These are phyloP conservation scores for Eurois occulta DNA, from an alignment of 2,888 invertebrate genomes.

Conservation along the genomic window DNA sequence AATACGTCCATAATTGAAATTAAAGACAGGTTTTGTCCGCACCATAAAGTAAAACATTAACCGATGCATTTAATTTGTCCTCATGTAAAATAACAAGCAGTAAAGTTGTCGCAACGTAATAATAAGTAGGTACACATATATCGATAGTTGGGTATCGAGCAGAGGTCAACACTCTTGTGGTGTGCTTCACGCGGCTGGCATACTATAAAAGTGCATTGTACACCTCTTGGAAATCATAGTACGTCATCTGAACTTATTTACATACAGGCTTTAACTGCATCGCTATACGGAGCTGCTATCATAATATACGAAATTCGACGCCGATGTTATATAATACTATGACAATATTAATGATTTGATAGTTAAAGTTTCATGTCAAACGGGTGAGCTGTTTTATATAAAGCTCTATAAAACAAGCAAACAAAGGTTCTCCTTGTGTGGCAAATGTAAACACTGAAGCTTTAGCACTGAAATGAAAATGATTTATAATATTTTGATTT, in stretches of 20 bases:
- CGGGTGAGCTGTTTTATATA: conserved; percentile 27
- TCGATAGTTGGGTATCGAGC: conserved; percentile 50
- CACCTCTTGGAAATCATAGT: conserved; percentile 83
- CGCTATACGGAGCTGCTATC: conserved; percentile 47
- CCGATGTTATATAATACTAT: conserved; percentile 8
- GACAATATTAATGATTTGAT: conserved; percentile 18
- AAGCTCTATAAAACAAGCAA: conserved; percentile 34
- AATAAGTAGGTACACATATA: conserved; percentile 20
- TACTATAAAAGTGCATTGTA: conserved; percentile 88
- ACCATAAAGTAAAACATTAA: conserved; percentile 23
- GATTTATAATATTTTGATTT: conserved; percentile 47
- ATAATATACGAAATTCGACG: conserved; percentile 30
- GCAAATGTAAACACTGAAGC: conserved; percentile 33
- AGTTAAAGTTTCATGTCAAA: conserved; percentile 25
- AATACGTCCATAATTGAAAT: conserved; percentile 8
- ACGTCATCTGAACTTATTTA: conserved; percentile 76
- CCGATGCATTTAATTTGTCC: conserved; percentile 20
- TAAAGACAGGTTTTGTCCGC: conserved; percentile 2
- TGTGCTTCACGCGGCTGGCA: conserved; percentile 80
- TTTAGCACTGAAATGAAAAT: conserved; percentile 25
- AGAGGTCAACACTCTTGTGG: conserved; percentile 74
- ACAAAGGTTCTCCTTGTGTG: conserved; percentile 44
- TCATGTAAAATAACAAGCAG: conserved; percentile 12
- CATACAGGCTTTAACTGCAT: conserved; percentile 64
- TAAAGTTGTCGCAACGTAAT: conserved; percentile 32